These are phyloP conservation scores for Cheilosia impressa DNA, from an alignment of 2,888 invertebrate genomes.

Conservation along the genomic window DNA sequence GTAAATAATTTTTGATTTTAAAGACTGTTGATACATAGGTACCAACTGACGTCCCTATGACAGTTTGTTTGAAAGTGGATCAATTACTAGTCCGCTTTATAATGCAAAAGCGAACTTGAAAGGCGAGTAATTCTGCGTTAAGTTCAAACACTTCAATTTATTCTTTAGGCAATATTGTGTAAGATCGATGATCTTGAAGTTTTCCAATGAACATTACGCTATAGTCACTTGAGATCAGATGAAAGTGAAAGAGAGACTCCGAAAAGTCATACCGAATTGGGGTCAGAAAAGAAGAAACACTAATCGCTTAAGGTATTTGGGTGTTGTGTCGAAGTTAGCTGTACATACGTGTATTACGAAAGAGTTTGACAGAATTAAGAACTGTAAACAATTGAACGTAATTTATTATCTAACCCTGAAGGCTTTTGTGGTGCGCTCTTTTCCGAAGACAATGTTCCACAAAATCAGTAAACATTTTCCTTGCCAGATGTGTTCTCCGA, in stretches of 20 bases:
- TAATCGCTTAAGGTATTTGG: background rate
- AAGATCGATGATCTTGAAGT: slow-evolving; percentile 7
- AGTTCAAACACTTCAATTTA: background rate
- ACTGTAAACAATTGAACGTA: background rate
- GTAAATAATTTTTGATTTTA: too few species aligned
- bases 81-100: too few species aligned
- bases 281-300: background rate
- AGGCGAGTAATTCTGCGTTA: background rate
- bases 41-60: too few species aligned
- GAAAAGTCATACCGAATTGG: background rate
- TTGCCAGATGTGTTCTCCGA: background rate
- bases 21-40: too few species aligned
- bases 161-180: background rate
- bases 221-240: background rate
- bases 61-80: too few species aligned
- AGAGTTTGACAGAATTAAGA: background rate
- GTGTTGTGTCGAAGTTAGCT: background rate
- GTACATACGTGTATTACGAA: background rate
- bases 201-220: background rate
- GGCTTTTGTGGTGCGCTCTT: background rate
- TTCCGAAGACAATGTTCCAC: background rate
- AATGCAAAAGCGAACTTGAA: background rate
- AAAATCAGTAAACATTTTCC: background rate
- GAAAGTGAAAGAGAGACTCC: background rate
- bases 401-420: background rate